These are phyloP conservation scores for Poeciliopsis gracilis DNA, from an alignment of 2,797 vertebrate species.

Conservation along the genomic window DNA sequence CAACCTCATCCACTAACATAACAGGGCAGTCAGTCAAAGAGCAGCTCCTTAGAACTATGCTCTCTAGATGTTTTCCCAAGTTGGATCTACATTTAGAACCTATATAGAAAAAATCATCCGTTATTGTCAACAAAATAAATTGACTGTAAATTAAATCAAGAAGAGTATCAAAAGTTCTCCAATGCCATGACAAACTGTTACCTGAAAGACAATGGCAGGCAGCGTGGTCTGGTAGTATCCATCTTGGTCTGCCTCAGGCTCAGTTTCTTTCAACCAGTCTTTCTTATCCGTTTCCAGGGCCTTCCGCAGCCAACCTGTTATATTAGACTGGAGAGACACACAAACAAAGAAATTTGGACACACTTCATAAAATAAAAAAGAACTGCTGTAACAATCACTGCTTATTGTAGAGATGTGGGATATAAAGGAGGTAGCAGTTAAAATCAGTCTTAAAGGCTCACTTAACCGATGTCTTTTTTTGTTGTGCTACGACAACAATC, in stretches of 20 bases:
- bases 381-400: background rate
- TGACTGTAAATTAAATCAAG: background rate
- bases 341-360: background rate
- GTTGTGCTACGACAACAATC: too few species aligned
- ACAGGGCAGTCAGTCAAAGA: background rate
- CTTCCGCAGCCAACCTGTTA: constrained; percentile 96
- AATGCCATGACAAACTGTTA: constrained; percentile 42
- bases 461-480: background rate
- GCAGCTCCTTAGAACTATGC: background rate
- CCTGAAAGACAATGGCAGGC: constrained; percentile 98
- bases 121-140: background rate
- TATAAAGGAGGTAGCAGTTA: background rate
- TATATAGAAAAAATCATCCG: background rate
- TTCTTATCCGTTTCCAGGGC: constrained; percentile 97
- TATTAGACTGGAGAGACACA: constrained; percentile 86
- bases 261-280: constrained; percentile 94
- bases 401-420: background rate
- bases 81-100: background rate
- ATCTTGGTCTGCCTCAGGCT: constrained; percentile 96
- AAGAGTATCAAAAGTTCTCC: background rate
- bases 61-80: background rate
- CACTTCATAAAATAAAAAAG: background rate
- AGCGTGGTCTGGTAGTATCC: constrained; percentile 97
- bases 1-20: background rate
- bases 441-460: background rate